A percentile compares a stretch with the other conserved stretches of the same genome.
Evolutionary conservation across 2,888 invertebrate genomes (phyloP).

Genomic region (Kryphioiulus occultus): DNA sequence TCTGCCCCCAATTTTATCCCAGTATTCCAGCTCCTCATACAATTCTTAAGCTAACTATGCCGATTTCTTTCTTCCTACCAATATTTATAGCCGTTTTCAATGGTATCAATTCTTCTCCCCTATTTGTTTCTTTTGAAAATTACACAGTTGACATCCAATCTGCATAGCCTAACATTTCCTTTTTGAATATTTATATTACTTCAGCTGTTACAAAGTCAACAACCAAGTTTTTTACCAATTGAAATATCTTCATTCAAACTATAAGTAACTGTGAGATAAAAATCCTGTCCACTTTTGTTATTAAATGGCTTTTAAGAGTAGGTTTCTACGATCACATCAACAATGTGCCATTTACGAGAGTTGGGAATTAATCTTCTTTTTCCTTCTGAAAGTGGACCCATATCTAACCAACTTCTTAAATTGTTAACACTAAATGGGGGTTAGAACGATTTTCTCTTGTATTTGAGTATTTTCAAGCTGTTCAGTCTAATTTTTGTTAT

Average conservation of each 20-base stretch:
- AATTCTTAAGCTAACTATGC: not conserved
- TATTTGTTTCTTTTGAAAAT: not conserved
- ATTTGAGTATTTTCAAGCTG: not conserved
- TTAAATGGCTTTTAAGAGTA: not conserved
- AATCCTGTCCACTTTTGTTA: not conserved
- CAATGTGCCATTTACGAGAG: not conserved
- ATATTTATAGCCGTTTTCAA: not conserved
- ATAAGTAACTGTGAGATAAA: not conserved
- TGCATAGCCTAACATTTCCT: not conserved
- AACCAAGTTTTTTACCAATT: not conserved
- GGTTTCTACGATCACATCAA: not conserved
- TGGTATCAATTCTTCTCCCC: conserved; percentile 1
- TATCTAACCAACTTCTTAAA: not conserved
- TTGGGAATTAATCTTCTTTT: not conserved
- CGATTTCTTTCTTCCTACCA: not conserved
- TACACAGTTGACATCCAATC: conserved; percentile 3
- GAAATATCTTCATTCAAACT: not conserved
- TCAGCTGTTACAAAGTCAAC: not conserved
- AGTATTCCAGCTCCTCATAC: not conserved
- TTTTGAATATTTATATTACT: conserved; percentile 3
- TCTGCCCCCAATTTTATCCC: not conserved
- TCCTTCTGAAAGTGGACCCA: not conserved
- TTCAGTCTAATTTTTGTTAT: not conserved
- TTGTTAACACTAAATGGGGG: not conserved
- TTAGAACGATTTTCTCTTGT: not conserved